Evolutionary conservation across 1,140 invertebrate genomes (phyloP).

Genomic region (Portunus trituberculatus): DNA sequence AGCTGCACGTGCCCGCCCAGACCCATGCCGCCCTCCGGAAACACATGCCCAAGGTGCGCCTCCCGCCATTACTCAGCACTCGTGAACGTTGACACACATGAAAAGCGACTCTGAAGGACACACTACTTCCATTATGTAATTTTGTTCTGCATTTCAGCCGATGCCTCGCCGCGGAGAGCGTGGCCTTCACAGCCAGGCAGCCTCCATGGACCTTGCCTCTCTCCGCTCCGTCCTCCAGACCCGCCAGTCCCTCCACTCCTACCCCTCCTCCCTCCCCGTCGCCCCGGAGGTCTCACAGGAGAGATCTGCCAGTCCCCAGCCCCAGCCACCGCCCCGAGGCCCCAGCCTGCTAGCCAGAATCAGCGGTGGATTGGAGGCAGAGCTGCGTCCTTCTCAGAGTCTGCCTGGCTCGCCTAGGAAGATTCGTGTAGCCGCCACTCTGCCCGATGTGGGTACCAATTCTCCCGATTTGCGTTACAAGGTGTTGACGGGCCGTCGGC

Average conservation of each 20-base stretch:
- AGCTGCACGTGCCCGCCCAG: slow-evolving; percentile 66
- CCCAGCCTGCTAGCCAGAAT: slow-evolving; percentile 72
- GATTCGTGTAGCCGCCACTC: slow-evolving; percentile 74
- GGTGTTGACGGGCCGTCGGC: slow-evolving; percentile 59
- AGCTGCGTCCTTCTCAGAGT: slow-evolving; percentile 72
- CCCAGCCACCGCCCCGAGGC: slow-evolving; percentile 47
- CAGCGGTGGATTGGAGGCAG: slow-evolving; percentile 67
- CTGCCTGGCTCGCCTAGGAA: slow-evolving; percentile 76
- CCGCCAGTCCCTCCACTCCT: slow-evolving; percentile 76
- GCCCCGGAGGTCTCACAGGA: slow-evolving; percentile 29
- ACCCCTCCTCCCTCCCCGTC: slow-evolving; percentile 75
- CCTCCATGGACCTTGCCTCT: slow-evolving; percentile 68
- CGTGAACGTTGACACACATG: background rate
- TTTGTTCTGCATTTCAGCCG: slow-evolving; percentile 11
- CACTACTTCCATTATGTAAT: background rate
- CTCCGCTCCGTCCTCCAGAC: slow-evolving; percentile 76
- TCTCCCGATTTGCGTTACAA: slow-evolving; percentile 76
- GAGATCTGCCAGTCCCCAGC: slow-evolving; percentile 41
- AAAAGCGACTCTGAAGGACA: slow-evolving; percentile 1
- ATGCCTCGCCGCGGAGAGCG: slow-evolving; percentile 61
- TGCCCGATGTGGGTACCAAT: slow-evolving; percentile 77
- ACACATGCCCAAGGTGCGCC: slow-evolving; percentile 59
- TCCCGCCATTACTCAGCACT: background rate
- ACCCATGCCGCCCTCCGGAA: slow-evolving; percentile 64
- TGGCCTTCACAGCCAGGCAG: slow-evolving; percentile 68